Conservation (phyloP, 2,113 vertebrate genomes). For the Aldabrachelys gigantea region DNA sequence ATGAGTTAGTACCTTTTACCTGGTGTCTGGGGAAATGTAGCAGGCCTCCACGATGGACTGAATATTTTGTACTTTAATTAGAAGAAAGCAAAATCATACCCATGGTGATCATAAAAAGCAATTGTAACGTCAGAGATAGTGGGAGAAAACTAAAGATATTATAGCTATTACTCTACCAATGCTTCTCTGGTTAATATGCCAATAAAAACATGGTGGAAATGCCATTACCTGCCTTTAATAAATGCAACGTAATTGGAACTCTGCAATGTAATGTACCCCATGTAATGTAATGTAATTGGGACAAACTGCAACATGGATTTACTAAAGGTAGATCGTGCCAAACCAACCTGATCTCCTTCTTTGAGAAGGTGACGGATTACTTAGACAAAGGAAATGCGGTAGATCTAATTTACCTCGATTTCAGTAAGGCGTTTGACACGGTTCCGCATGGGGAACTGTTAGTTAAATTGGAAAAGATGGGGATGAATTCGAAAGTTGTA, state of each 20-base stretch:
- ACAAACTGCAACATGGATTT: no score
- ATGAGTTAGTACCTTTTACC: not conserved
- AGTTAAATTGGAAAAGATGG: no score
- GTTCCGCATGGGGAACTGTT: no score
- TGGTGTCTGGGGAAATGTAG: not conserved
- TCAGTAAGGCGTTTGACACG: no score
- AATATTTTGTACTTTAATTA: not conserved
- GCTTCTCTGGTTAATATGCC: not conserved
- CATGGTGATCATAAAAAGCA: not conserved
- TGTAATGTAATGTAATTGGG: no score
- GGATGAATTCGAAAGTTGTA: no score
- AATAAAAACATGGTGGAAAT: rapidly evolving
- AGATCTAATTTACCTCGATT: no score
- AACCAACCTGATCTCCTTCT: no score
- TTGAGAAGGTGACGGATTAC: no score
- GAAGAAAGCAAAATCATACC: not conserved
- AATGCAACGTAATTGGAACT: not conserved
- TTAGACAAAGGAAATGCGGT: no score
- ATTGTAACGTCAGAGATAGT: no score
- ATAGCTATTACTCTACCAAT: not conserved
- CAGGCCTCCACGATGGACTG: not conserved
- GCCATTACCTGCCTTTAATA: not conserved
- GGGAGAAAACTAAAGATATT: not conserved
- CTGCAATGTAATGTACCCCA: not conserved
- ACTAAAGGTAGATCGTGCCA: no score